These are phyloP conservation scores for Planiliza haematocheilus DNA, from an alignment of 2,113 vertebrate species.

Conservation along the genomic window DNA sequence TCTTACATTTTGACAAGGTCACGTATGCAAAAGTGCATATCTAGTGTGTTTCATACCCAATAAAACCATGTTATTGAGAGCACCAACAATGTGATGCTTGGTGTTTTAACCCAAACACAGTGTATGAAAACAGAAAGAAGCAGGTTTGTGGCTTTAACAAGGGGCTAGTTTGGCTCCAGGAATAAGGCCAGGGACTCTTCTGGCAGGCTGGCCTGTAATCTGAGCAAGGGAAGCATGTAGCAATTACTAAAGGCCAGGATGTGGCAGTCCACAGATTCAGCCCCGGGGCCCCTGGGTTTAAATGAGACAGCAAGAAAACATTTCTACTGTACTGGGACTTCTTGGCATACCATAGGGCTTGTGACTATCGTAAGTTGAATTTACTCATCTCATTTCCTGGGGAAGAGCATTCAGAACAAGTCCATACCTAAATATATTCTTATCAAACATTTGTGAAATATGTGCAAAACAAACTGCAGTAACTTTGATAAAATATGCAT, in stretches of 20 bases:
- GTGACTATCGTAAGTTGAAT: slow-evolving; percentile 4
- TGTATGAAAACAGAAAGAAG: slow-evolving; percentile 79
- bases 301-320: slow-evolving; percentile 33
- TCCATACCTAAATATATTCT: too few species aligned
- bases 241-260: slow-evolving; percentile 81
- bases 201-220: slow-evolving; percentile 82
- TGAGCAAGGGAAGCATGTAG: slow-evolving; percentile 79
- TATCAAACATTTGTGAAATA: not conserved
- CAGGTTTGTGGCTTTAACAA: slow-evolving; percentile 80
- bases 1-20: slow-evolving; percentile 68
- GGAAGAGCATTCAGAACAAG: not conserved
- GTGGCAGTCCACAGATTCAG: slow-evolving; percentile 72
- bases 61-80: slow-evolving; percentile 70
- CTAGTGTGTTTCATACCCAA: slow-evolving; percentile 53
- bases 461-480: not conserved
- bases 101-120: slow-evolving; percentile 71
- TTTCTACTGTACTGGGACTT: slow-evolving; percentile 37
- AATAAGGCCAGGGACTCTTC: slow-evolving; percentile 79
- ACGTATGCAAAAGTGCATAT: slow-evolving; percentile 59
- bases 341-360: slow-evolving; percentile 2
- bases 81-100: slow-evolving; percentile 68
- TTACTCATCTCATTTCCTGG: slow-evolving; percentile 8
- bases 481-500: not conserved
- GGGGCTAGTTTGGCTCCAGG: slow-evolving; percentile 80
- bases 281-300: slow-evolving; percentile 62